phyloP scores from a whole-genome alignment of 2,113 vertebrate genomes.

The Carlito syrichta region DNA sequence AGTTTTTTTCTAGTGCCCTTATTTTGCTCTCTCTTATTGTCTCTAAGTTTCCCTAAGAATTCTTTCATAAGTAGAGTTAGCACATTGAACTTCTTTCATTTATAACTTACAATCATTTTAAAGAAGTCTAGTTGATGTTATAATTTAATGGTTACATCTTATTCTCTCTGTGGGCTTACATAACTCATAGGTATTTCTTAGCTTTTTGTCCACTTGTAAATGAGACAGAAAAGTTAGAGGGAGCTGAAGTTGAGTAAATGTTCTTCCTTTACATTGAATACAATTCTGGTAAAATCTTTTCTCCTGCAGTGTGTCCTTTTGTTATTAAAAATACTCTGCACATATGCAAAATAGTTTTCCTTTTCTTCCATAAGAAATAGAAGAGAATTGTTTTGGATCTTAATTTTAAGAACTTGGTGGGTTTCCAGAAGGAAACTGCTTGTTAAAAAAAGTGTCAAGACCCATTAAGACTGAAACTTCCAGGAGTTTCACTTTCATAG shows the following conservation, averaged over 20 bases:
- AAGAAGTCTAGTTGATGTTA: background rate
- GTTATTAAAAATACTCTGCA: background rate
- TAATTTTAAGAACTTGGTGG: background rate
- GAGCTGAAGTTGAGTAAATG: background rate
- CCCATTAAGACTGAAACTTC: background rate
- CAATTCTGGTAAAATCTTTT: background rate
- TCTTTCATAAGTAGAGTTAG: background rate
- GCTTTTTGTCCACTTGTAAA: background rate
- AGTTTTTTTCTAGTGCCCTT: background rate
- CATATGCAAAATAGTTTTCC: background rate
- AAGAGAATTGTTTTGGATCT: background rate
- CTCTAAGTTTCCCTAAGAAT: background rate
- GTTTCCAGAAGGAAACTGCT: background rate
- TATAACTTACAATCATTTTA: background rate
- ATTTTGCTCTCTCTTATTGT: background rate
- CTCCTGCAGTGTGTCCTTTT: background rate
- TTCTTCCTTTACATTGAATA: background rate
- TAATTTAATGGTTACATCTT: background rate
- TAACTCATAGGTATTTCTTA: background rate
- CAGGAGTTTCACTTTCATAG: background rate
- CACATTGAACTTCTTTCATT: background rate
- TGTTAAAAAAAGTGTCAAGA: background rate
- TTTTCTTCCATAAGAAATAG: background rate
- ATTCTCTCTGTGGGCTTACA: background rate
- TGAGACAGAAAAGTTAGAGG: background rate